Conservation (phyloP, 2,113 vertebrate genomes). For the Erpornis zantholeuca region DNA sequence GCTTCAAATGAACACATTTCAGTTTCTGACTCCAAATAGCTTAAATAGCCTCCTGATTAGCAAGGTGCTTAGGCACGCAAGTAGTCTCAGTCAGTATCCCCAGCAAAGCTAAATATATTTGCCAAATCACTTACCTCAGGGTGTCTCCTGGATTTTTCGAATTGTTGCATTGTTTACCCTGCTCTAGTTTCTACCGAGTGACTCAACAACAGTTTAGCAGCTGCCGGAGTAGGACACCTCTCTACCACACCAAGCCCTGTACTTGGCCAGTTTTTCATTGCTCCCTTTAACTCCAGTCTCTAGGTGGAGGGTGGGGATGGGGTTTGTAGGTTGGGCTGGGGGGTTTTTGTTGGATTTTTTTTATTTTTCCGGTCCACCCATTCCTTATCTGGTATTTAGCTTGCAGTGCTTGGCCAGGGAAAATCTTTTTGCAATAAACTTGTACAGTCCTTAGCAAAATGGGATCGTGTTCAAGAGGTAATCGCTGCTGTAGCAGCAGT, state of each 20-base stretch:
- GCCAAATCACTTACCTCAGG: conserved; percentile 63
- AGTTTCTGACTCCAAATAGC: conserved; percentile 18
- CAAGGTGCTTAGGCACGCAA: conserved; percentile 36
- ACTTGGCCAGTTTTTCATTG: neutral
- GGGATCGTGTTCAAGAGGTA: neutral
- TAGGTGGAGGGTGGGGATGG: neutral
- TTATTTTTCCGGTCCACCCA: neutral
- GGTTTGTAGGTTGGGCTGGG: neutral
- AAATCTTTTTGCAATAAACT: neutral
- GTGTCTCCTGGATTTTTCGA: conserved; percentile 61
- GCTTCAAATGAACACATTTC: neutral
- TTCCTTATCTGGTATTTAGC: neutral
- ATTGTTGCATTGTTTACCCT: conserved; percentile 64
- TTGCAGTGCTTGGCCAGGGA: neutral
- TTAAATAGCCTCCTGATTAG: conserved; percentile 44
- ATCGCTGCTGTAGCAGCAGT: neutral
- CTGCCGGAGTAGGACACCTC: neutral
- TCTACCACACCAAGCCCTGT: neutral
- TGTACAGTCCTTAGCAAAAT: neutral
- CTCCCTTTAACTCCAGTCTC: neutral
- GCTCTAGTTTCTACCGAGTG: conserved; percentile 54
- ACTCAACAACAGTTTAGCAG: conserved; percentile 30
- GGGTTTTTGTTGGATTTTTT: too few relatives aligned
- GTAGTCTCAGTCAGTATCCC: conserved; percentile 23
- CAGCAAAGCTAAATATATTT: conserved; percentile 50